Conservation (phyloP, 2,113 vertebrate genomes). For the Oryctolagus cuniculus region DNA sequence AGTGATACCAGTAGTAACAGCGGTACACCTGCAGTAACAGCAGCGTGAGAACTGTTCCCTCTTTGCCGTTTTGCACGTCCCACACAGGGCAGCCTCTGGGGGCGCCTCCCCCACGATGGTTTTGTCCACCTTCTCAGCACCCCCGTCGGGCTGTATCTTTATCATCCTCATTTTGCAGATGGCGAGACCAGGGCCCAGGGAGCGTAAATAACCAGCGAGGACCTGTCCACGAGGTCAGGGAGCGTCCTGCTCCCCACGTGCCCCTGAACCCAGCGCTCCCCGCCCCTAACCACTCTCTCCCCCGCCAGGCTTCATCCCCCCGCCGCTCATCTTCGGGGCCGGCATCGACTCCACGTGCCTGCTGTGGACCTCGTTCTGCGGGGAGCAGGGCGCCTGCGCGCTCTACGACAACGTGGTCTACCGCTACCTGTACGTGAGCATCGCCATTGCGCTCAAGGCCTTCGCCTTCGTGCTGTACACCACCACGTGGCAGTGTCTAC, state of each 20-base stretch:
- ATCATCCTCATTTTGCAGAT: background rate
- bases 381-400: conserved; percentile 93
- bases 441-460: conserved; percentile 96
- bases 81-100: too few relatives aligned
- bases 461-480: conserved; percentile 96
- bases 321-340: conserved; percentile 97
- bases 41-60: too few relatives aligned
- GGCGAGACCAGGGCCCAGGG: background rate
- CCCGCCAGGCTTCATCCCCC: conserved; percentile 96
- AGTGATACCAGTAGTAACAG: too few relatives aligned
- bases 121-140: too few relatives aligned
- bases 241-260: accelerated
- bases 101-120: too few relatives aligned
- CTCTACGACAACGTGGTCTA: conserved; percentile 97
- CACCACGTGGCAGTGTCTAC: conserved; percentile 97
- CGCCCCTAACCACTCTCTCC: conserved; percentile 55
- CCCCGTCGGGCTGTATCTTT: too few relatives aligned
- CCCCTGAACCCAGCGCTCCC: too few relatives aligned
- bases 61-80: too few relatives aligned
- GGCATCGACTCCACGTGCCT: conserved; percentile 99
- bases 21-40: too few relatives aligned
- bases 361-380: conserved; percentile 97
- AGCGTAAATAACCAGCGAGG: too few relatives aligned
- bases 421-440: conserved; percentile 96
- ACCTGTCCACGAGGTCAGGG: background rate